Conservation (phyloP, 2,888 invertebrate genomes). For the Pomacea canaliculata region DNA sequence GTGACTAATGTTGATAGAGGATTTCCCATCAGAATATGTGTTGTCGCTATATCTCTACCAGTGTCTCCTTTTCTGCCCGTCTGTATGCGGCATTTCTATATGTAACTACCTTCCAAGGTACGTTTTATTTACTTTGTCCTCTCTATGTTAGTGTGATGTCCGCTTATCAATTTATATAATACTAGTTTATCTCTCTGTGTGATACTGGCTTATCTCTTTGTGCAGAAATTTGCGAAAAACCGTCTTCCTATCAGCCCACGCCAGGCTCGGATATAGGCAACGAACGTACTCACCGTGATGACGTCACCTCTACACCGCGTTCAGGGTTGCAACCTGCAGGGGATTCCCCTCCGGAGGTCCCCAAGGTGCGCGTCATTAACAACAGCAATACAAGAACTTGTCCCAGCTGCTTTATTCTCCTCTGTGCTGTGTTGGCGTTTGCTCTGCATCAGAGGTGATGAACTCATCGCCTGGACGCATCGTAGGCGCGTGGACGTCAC, state of each 20-base stretch:
- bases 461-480: background rate
- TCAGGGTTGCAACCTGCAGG: background rate
- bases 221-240: constrained; percentile 10
- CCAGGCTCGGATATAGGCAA: background rate
- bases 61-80: no score
- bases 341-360: constrained; percentile 3
- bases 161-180: background rate
- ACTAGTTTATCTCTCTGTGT: background rate
- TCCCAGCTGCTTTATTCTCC: constrained; percentile 17
- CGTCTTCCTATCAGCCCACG: constrained; percentile 8
- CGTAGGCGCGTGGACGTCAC: background rate
- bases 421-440: constrained; percentile 19
- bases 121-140: no score
- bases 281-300: background rate
- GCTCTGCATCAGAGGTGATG: constrained; percentile 22
- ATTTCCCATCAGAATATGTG: no score
- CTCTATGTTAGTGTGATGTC: no score
- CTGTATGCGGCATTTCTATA: no score
- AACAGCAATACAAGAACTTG: constrained; percentile 26
- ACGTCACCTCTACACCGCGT: constrained; percentile 13
- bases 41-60: no score
- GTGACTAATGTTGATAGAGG: no score
- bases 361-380: constrained; percentile 19
- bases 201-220: background rate
- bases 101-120: no score